phyloP scores from a whole-genome alignment of 1,140 invertebrate species.

The Drosophila pachea region DNA sequence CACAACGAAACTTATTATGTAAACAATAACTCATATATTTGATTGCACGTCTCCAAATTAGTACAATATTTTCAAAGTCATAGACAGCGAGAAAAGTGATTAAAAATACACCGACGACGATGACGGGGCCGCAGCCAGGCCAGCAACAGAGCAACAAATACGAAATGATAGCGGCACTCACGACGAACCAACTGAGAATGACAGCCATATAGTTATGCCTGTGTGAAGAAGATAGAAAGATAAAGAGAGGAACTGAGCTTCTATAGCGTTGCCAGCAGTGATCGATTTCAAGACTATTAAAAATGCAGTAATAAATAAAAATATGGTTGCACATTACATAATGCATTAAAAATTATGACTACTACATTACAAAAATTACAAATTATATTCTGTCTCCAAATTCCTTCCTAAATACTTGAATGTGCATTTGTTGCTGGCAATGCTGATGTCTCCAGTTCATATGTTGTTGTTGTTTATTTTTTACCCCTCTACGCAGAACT shows the following conservation, averaged over 20 bases:
- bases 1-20: conserved; percentile 57
- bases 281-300: conserved; percentile 12
- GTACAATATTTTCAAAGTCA: conserved; percentile 43
- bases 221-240: conserved; percentile 25
- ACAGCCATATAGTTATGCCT: conserved; percentile 30
- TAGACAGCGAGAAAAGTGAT: conserved; percentile 58
- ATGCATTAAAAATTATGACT: too few relatives aligned
- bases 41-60: conserved; percentile 45
- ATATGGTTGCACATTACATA: too few relatives aligned
- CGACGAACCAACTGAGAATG: conserved; percentile 49
- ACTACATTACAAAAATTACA: too few relatives aligned
- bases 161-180: conserved; percentile 45
- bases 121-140: conserved; percentile 57
- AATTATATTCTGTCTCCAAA: background rate
- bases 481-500: conserved; percentile 43
- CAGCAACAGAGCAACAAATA: conserved; percentile 64
- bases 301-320: conserved; percentile 1
- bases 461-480: conserved; percentile 72
- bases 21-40: conserved; percentile 66
- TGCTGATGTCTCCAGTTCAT: conserved; percentile 47
- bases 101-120: conserved; percentile 71
- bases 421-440: conserved; percentile 63
- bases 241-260: conserved; percentile 18
- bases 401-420: conserved; percentile 29
- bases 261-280: conserved; percentile 28